Evolutionary conservation across 2,888 invertebrate genomes (phyloP).

Genomic region (Thereva nobilitata): DNA sequence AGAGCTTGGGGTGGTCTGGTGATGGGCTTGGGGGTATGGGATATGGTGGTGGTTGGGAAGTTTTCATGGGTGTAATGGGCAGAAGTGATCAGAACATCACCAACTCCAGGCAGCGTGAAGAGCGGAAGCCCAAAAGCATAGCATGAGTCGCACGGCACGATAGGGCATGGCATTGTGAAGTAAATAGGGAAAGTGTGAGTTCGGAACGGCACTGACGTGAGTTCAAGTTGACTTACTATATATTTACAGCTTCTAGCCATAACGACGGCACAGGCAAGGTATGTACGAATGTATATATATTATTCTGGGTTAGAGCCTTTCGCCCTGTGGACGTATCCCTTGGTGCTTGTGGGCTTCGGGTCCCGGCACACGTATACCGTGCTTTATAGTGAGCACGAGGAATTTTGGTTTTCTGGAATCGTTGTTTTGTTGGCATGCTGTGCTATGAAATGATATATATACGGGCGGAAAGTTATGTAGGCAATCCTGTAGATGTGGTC

Average conservation of each 20-base stretch:
- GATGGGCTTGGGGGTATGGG: background rate
- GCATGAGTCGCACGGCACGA: slow-evolving; percentile 44
- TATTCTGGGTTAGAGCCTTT: slow-evolving; percentile 7
- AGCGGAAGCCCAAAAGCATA: slow-evolving; percentile 46
- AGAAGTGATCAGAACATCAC: slow-evolving; percentile 45
- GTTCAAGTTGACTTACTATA: slow-evolving; percentile 18
- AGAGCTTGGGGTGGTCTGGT: too few species aligned
- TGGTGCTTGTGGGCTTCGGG: slow-evolving; percentile 32
- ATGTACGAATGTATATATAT: background rate
- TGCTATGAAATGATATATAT: slow-evolving; percentile 36
- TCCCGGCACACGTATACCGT: slow-evolving; percentile 21
- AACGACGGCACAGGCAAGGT: slow-evolving; percentile 10
- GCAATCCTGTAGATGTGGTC: background rate
- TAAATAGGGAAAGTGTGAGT: slow-evolving; percentile 34
- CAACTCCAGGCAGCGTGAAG: slow-evolving; percentile 43
- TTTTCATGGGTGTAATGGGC: slow-evolving; percentile 44
- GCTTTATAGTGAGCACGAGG: slow-evolving; percentile 33
- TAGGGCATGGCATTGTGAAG: slow-evolving; percentile 41
- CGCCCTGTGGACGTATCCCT: slow-evolving; percentile 33
- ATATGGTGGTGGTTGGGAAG: background rate
- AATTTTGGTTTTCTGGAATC: slow-evolving; percentile 38
- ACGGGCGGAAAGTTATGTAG: slow-evolving; percentile 6
- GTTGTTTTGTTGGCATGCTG: slow-evolving; percentile 38
- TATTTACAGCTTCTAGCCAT: slow-evolving; percentile 5
- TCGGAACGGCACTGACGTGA: slow-evolving; percentile 30